Evolutionary conservation across 23 tunicate genomes (phyloP).

Genomic region (Diplosoma virens): DNA sequence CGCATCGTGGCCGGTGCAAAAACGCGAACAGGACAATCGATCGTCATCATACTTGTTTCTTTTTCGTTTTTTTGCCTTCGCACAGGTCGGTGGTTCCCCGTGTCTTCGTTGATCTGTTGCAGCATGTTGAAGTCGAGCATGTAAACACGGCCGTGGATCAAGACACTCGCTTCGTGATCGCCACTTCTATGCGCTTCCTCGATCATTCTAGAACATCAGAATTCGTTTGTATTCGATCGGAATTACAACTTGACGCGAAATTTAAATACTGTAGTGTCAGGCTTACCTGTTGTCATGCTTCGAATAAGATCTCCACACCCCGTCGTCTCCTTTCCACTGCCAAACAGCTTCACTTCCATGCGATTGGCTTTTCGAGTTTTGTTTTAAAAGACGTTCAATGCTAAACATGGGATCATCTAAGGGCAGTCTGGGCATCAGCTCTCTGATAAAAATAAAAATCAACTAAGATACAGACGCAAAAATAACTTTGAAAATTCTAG

Average conservation of each 20-base stretch:
- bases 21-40: too few relatives aligned
- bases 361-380: background rate
- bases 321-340: constrained; percentile 76
- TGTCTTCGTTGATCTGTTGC: constrained; percentile 84
- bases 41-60: too few relatives aligned
- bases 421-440: constrained; percentile 77
- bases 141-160: constrained; percentile 48
- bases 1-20: too few relatives aligned
- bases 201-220: constrained; percentile 29
- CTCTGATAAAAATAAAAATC: constrained; percentile 24
- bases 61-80: constrained; percentile 36
- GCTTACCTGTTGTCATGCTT: constrained; percentile 76
- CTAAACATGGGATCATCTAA: constrained; percentile 72
- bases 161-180: constrained; percentile 59
- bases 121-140: constrained; percentile 59
- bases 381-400: constrained; percentile 39
- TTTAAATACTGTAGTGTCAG: too few relatives aligned
- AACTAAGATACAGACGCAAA: background rate
- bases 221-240: too few relatives aligned
- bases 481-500: background rate
- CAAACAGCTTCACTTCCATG: constrained; percentile 27
- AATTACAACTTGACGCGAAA: too few relatives aligned
- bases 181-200: constrained; percentile 73
- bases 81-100: constrained; percentile 52
- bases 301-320: constrained; percentile 57